phyloP scores from a whole-genome alignment of 1,140 invertebrate genomes.

The Hyles vespertilio region DNA sequence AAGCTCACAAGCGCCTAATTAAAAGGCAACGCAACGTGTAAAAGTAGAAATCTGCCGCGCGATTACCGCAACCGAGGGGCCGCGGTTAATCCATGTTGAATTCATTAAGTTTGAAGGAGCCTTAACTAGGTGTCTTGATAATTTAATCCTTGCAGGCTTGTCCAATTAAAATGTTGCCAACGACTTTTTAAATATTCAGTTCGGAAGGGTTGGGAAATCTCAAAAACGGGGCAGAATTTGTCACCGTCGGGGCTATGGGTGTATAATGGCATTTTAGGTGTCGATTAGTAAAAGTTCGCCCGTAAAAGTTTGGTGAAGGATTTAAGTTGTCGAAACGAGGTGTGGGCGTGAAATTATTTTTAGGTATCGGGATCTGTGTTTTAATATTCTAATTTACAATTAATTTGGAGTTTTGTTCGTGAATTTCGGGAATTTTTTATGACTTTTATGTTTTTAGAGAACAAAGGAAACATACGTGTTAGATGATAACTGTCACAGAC shows the following conservation, averaged over 20 bases:
- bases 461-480: too few relatives aligned
- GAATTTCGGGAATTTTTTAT: too few relatives aligned
- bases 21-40: conserved; percentile 17
- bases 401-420: too few relatives aligned
- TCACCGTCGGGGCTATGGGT: conserved; percentile 51
- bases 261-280: conserved; percentile 70
- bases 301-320: conserved; percentile 37
- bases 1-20: not conserved
- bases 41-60: conserved; percentile 11
- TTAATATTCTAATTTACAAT: conserved; percentile 1
- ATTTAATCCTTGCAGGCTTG: conserved; percentile 72
- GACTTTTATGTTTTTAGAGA: too few relatives aligned
- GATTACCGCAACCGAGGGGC: conserved; percentile 32
- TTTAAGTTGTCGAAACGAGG: conserved; percentile 23
- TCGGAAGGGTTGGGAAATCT: conserved; percentile 58
- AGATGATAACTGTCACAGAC: too few relatives aligned
- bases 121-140: conserved; percentile 74
- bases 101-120: conserved; percentile 69
- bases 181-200: conserved; percentile 74
- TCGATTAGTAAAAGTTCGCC: conserved; percentile 65
- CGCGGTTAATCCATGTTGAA: conserved; percentile 62
- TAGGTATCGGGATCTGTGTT: not conserved
- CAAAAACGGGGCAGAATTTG: conserved; percentile 64
- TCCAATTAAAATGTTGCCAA: conserved; percentile 73
- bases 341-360: not conserved